Evolutionary conservation across 2,888 invertebrate genomes (phyloP).

Genomic region (Melieria picta): DNA sequence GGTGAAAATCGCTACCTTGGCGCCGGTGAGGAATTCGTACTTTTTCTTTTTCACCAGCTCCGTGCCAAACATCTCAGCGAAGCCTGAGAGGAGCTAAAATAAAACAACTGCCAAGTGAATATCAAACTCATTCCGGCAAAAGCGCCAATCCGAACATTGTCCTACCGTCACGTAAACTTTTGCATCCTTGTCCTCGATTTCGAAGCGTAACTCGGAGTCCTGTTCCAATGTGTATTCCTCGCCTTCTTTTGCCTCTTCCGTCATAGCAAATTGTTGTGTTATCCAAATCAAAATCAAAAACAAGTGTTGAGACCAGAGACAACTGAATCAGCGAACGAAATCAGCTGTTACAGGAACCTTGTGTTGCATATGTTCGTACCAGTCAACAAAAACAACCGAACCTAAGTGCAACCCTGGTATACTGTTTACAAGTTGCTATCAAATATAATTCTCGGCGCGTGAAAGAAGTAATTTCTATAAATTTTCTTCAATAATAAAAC

Average conservation of each 20-base stretch:
- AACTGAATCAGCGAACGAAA: no score
- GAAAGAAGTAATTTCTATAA: no score
- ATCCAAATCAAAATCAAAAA: no score
- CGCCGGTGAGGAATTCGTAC: conserved; percentile 88
- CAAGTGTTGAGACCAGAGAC: no score
- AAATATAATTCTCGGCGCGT: no score
- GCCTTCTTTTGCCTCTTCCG: conserved; percentile 49
- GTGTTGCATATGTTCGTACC: no score
- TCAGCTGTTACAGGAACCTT: no score
- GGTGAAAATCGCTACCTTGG: conserved; percentile 95
- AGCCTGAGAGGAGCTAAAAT: conserved; percentile 82
- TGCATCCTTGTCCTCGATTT: conserved; percentile 88
- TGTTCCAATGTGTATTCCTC: conserved; percentile 84
- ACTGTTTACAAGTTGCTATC: no score
- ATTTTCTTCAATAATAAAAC: not conserved
- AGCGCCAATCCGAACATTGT: conserved; percentile 15
- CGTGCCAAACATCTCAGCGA: conserved; percentile 96
- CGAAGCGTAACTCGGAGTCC: conserved; percentile 92
- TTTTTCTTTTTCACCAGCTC: conserved; percentile 93
- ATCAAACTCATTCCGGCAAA: not conserved
- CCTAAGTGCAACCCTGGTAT: no score
- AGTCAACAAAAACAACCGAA: no score
- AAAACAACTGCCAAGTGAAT: not conserved
- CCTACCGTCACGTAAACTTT: conserved; percentile 81
- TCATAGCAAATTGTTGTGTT: conserved; percentile 41